Percentiles rank a stretch among this genome's conserved stretches.
phyloP scores from a whole-genome alignment of 2,888 invertebrate genomes.

The Drosophila barbarae region DNA sequence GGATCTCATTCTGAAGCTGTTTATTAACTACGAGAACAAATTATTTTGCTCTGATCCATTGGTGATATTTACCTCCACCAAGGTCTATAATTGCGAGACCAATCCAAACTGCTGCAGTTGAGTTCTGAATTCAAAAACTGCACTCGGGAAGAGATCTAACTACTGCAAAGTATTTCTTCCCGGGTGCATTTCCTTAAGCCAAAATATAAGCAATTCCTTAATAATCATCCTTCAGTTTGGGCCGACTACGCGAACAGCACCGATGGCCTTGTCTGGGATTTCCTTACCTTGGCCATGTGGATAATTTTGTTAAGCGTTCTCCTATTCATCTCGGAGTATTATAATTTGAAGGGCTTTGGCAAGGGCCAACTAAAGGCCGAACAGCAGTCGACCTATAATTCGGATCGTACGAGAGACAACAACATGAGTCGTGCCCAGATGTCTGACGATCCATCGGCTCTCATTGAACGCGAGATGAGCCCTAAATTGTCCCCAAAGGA shows the following conservation, averaged over 20 bases:
- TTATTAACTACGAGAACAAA: constrained; percentile 32
- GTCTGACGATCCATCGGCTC: neutral
- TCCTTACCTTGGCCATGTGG: neutral
- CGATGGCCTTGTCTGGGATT: neutral
- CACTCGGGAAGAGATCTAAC: neutral
- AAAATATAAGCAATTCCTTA: neutral
- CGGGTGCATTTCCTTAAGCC: neutral
- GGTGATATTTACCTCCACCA: constrained; percentile 39
- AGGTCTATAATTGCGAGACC: constrained; percentile 36
- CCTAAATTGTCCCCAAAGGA: neutral
- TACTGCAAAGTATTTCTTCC: neutral
- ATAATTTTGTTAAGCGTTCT: neutral
- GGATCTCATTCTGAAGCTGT: constrained; percentile 45
- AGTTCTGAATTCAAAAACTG: constrained; percentile 29
- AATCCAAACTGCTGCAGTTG: constrained; percentile 63
- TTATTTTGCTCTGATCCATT: constrained; percentile 41
- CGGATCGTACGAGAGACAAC: neutral
- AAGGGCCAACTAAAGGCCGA: neutral
- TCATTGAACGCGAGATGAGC: neutral
- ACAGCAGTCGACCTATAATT: accelerated
- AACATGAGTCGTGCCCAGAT: neutral
- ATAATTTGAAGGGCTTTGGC: constrained; percentile 2
- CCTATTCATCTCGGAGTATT: neutral
- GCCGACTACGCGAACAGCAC: neutral
- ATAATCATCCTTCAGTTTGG: neutral